Conservation (phyloP, 1,140 invertebrate species). For the Brachionus sp. region DNA sequence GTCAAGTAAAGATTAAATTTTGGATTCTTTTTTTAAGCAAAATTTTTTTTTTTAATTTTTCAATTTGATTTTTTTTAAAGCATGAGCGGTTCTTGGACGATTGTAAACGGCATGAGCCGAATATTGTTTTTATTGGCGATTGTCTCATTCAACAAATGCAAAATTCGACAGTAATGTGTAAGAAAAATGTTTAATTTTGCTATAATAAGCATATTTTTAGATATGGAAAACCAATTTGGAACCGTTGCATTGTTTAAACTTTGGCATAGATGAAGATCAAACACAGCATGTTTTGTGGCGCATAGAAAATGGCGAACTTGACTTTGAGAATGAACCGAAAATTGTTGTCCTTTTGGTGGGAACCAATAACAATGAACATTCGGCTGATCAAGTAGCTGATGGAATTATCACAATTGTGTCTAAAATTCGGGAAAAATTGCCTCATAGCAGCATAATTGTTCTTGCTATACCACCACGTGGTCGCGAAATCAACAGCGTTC, state of each 20-base stretch:
- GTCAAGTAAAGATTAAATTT: slow-evolving; percentile 53
- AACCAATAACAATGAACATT: slow-evolving; percentile 76
- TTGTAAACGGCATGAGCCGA: slow-evolving; percentile 77
- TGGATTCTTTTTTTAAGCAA: neutral
- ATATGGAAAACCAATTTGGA: slow-evolving; percentile 81
- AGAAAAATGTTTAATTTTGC: neutral
- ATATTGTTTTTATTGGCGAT: slow-evolving; percentile 84
- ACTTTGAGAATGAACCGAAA: slow-evolving; percentile 64
- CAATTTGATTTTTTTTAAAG: slow-evolving; percentile 61
- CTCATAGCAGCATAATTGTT: slow-evolving; percentile 73
- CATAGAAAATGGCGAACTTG: slow-evolving; percentile 78
- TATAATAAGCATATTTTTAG: slow-evolving; percentile 49
- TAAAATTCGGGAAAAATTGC: slow-evolving; percentile 71
- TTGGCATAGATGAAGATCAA: slow-evolving; percentile 80
- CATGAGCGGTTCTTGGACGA: slow-evolving; percentile 76
- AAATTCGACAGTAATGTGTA: slow-evolving; percentile 65
- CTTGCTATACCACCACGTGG: slow-evolving; percentile 77
- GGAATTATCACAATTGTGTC: slow-evolving; percentile 74
- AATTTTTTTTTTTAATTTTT: neutral
- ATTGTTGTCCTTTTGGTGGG: slow-evolving; percentile 79
- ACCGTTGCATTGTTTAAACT: slow-evolving; percentile 80
- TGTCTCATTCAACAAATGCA: slow-evolving; percentile 74
- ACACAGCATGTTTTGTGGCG: slow-evolving; percentile 84
- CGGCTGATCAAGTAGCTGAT: slow-evolving; percentile 72
- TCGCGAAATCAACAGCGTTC: slow-evolving; percentile 72